Evolutionary conservation across 1,140 invertebrate species (phyloP), one percentile per base, ranked within the genome.

Genomic region (Bradysia coprophila): DNA sequence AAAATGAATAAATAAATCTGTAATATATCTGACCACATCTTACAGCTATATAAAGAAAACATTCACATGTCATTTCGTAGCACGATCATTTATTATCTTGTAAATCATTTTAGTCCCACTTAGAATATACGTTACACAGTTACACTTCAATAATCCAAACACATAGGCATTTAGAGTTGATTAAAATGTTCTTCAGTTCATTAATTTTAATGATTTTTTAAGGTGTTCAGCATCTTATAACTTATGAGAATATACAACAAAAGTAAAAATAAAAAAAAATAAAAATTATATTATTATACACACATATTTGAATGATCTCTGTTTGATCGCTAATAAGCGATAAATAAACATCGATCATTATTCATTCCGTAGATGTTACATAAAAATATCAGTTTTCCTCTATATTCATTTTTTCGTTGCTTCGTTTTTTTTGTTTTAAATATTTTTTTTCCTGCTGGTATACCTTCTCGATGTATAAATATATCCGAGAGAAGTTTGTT

Each of bases 191-290:
- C 15, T 36, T 36, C 33, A 36, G 33, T 36, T 36, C 33, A 36
- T 36, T 36, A 36, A 36, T 36, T 36, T 36, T 36, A 36, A 36
- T 36, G 33, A 36, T 36, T 36, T 36, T 16, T 36, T 36, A 36
- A 36, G 33, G 33, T 36, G 33, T 36, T 36, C 33, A 36, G 33
- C 33, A 16, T 36, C 33, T 36, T 5, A 31, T n/a, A 31, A n/a
- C 8, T 9, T 31, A 31, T 31, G n/a, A 31, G 8, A 31, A 31
- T 8, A 31, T 9, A 31, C 28, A 31, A 31, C 8, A 31, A 8
- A 31, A n/a, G 28, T 31, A 9, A 31, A 31, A 31, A 31, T n/a
- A 9, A 31, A 31, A 31, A n/a, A 31, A 9, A 31, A 31, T 9
- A 31, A 31, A 31, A 31, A 31, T 9, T n/a, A n/a, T n/a, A n/a